These are phyloP conservation scores for Proteles cristata DNA, from an alignment of 2,113 vertebrate genomes.

Conservation along the genomic window DNA sequence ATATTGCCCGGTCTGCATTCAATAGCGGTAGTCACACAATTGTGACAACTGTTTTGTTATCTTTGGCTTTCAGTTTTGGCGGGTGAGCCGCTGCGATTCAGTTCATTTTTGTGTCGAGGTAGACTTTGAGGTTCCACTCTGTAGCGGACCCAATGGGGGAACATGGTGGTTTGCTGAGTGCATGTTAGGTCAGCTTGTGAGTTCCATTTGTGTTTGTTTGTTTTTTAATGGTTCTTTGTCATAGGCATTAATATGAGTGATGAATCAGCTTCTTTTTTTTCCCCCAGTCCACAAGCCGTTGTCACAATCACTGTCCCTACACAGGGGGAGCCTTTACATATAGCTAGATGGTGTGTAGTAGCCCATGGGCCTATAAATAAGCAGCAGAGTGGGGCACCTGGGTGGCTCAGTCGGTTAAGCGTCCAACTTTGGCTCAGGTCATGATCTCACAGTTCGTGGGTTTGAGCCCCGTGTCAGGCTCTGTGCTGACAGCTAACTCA, in stretches of 20 bases:
- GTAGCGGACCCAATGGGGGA: neutral
- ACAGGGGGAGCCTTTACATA: neutral
- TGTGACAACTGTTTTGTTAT: no score
- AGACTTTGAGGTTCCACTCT: neutral
- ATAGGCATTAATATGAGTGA: neutral
- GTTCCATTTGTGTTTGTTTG: neutral
- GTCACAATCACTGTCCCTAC: neutral
- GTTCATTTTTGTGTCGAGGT: neutral
- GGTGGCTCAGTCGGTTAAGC: no score
- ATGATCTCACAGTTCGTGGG: no score
- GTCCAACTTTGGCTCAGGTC: no score
- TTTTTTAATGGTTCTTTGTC: neutral
- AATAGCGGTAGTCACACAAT: neutral
- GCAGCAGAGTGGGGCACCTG: neutral
- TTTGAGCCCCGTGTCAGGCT: no score
- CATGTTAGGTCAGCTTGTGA: neutral
- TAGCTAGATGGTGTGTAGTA: neutral
- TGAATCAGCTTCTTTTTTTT: neutral
- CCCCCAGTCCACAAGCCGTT: neutral
- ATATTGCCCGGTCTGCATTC: neutral
- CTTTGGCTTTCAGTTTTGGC: neutral
- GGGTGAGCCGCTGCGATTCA: neutral
- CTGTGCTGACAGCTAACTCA: no score
- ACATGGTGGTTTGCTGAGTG: neutral
- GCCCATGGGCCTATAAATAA: neutral